Evolutionary conservation across 2,113 vertebrate species (phyloP), one percentile per base, ranked within the genome.

Genomic region (Saiga tatarica): DNA sequence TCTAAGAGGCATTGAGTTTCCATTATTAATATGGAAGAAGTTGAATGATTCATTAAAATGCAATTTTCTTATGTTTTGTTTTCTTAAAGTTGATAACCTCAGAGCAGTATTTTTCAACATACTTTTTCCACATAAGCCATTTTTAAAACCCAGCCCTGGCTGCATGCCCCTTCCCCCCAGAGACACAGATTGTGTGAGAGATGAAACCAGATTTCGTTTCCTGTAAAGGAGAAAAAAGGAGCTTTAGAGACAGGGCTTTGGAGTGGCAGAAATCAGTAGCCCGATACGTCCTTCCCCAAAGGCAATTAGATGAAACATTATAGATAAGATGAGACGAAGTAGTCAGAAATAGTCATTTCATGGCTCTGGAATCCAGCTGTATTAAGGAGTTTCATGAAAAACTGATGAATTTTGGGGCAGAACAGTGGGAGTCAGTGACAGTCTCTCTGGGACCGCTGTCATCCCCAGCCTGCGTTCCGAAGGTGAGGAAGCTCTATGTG

Each of bases 81-180:
- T 59, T 3, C 10, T 85, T 62, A 55, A 53, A 74, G 45, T 26
- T 3, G 36, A 81, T 59, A 21, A 64, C 25, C 67, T 62, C 52
- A 36, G 64, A 78, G 64, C 28, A 47, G 30, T 82, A 52, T 53
- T 88, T 97, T 76, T 86, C 59, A 42, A 76, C 23, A n/a, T 55
- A 55, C 53, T 39, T 84, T 84, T 85, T 85, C 53, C 52, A 36
- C 50, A n/a, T 55, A 53, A 52, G 50, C 71, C 59, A 53, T 42
- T 39, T 79, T 87, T 64, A 42, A 81, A 84, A 88, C 47, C 26
- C 28, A 78, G 2, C 55, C 57, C 21, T 71, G 36, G 26, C 33
- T 59, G 28, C 5, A 5, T 2, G 36, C 17, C 5, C 4, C 28
- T 52, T 11, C 39, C 83, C 36, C 3, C 15, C 5, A 28, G 78